Base-by-base conservation (phyloP, 2,113 vertebrate genomes). In the Cairina moschata region DNA sequence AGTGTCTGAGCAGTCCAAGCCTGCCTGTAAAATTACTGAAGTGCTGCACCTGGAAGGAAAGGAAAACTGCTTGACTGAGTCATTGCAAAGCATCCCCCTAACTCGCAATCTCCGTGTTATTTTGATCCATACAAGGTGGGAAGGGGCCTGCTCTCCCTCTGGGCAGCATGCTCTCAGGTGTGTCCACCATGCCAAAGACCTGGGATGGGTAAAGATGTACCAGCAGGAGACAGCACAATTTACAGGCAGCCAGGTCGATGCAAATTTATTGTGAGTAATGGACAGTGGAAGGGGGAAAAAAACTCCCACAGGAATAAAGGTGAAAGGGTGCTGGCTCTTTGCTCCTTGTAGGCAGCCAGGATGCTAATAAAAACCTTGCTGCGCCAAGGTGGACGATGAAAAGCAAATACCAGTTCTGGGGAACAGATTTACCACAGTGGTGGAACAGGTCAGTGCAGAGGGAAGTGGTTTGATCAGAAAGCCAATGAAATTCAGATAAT, bases 391-490 rank as follows among this genome's bases (percentile, higher is more conserved):
- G 83, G 95, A 89, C 88, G 89, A 86, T 29, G 74, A 89, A 91
- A 87, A 94, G 88, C 80, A 96, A 96, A 81, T 52, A 93, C 58
- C 44, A 66, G 62, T 69, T 58, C 86, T 91, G 71, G 62, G 8
- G 63, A 93, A 60, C 34, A 91, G 91, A 96, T 93, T 94, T 86
- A 92, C 92, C 13, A 0, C 96, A 44, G 86, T 52, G 83, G 92
- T 79, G 71, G 95, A 97, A 96, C 96, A 97, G 93, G 93, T 93
- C 86, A 93, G 93, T 92, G 88, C 92, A 97, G 88, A 92, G 84
- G 96, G 91, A 96, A 96, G 95, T 94, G 95, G 88, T 94, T 82
- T 97, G 96, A 96, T 94, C 96, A 87, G 91, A 94, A 95, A 96
- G 71, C 90, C 74, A 76, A 66, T 73, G 86, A 94, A 91, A 89